Conservation (phyloP, 1,140 invertebrate species). For the Drosophila hydei region DNA sequence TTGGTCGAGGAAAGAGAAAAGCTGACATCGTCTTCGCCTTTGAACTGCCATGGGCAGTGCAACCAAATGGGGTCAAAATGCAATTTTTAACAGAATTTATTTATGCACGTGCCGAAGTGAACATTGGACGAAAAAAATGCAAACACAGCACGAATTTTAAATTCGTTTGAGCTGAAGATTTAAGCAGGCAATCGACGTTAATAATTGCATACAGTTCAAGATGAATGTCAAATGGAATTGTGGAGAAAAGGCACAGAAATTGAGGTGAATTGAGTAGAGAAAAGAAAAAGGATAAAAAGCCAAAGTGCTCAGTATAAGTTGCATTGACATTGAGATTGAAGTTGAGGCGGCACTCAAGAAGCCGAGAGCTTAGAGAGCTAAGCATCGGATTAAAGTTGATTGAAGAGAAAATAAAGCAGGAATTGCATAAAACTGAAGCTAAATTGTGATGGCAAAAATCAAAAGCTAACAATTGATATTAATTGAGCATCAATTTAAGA, state of each 20-base stretch:
- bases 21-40: slow-evolving; percentile 26
- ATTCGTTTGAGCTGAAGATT: neutral
- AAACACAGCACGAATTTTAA: slow-evolving; percentile 7
- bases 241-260: neutral
- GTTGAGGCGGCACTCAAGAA: no score
- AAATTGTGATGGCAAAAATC: no score
- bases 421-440: no score
- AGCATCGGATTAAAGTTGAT: no score
- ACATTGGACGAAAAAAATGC: slow-evolving; percentile 8
- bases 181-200: neutral
- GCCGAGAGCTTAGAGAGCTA: no score
- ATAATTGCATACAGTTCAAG: neutral
- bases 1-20: neutral
- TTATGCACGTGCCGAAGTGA: slow-evolving; percentile 53
- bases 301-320: no score
- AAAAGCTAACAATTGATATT: no score
- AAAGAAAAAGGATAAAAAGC: neutral
- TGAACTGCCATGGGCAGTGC: slow-evolving; percentile 46
- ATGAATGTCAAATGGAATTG: neutral
- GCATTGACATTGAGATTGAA: no score
- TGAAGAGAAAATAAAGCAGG: no score
- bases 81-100: slow-evolving; percentile 53
- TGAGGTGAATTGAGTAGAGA: neutral
- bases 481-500: no score
- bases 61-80: slow-evolving; percentile 57